Evolutionary conservation across 2,797 vertebrate species (phyloP), one percentile per base, ranked within the genome.

Genomic region (Enteromius fasciolatus): DNA sequence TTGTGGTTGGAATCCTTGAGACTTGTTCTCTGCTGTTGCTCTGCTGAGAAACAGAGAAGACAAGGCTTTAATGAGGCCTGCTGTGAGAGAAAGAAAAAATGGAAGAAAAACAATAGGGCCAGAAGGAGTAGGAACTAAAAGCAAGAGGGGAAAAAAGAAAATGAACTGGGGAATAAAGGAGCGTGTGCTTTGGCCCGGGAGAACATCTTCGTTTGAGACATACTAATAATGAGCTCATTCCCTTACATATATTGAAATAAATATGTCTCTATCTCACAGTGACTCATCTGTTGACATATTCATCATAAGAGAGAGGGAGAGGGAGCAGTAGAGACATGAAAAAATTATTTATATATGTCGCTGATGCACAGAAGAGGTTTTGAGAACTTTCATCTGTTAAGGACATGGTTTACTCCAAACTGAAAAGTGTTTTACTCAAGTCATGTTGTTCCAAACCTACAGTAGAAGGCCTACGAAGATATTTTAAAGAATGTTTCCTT

Each of bases 1-100:
- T 68, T 74, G 77, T 82, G 73, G 76, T 64, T 67, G 86, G 81
- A 87, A 86, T 87, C 72, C 2, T 39, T 33, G 44, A 81, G 52
- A 78, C 74, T 54, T 63, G 46, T 80, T 68, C 18, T 74, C 70
- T 23, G 76, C 46, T n/a, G 80, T 54, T 80, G 7, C 48, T 72
- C 48, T 72, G 63, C 52, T 15, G 20, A 75, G 52, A 78, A 20
- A 39, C 20, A 33, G 39, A 64, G 25, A 85, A 83, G 80, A 67
- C 70, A 70, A 46, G 20, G 41, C 36, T 69, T 82, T 64, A 82
- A 82, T 80, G 63, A 57, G 23, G 61, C 61, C 72, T 82, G 23
- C 70, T 70, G 67, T 57, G 61, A 76, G 57, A 77, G 63, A 11
- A 66, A 33, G 68, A 33, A 31, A 11, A 33, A 18, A 59, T 73